Percentiles rank a stretch among this genome's conserved stretches.
phyloP scores from a whole-genome alignment of 2,113 vertebrate species.

The Vanacampus margaritifer region DNA sequence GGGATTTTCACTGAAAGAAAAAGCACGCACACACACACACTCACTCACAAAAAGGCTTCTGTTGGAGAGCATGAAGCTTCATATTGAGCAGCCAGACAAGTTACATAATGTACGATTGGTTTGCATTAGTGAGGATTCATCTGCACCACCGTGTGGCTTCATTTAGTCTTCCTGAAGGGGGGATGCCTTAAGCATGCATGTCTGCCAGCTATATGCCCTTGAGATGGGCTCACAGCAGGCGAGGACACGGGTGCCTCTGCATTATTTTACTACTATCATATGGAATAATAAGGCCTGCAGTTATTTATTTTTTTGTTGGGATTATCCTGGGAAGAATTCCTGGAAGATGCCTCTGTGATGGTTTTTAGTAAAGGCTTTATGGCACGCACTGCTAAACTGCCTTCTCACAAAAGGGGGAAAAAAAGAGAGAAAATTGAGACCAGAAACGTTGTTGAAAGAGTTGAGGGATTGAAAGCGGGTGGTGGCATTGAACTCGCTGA shows the following conservation, averaged over 20 bases:
- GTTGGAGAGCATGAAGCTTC: constrained; percentile 31
- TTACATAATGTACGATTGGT: constrained; percentile 50
- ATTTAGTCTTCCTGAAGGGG: constrained; percentile 17
- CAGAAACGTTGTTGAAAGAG: constrained; percentile 60
- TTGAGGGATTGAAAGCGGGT: constrained; percentile 61
- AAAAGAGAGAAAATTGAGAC: constrained; percentile 60
- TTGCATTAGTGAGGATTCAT: constrained; percentile 48
- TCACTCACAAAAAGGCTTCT: too few species aligned
- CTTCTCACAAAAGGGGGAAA: constrained; percentile 52
- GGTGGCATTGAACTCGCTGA: constrained; percentile 43
- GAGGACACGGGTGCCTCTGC: constrained; percentile 19
- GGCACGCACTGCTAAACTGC: constrained; percentile 55
- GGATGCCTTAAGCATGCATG: constrained; percentile 31
- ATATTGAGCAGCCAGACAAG: constrained; percentile 42
- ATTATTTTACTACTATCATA: constrained; percentile 30
- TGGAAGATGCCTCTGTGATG: constrained; percentile 38
- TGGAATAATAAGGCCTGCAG: constrained; percentile 40
- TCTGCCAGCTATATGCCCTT: constrained; percentile 34
- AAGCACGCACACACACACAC: constrained; percentile 13
- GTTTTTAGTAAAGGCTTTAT: constrained; percentile 62
- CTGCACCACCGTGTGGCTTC: constrained; percentile 34
- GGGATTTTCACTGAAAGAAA: constrained; percentile 22
- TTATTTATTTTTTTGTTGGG: constrained; percentile 24
- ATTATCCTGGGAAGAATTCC: constrained; percentile 48
- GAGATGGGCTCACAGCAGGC: constrained; percentile 57